Conservation (phyloP, 2,888 invertebrate genomes). For the Ennomos quercinarius region DNA sequence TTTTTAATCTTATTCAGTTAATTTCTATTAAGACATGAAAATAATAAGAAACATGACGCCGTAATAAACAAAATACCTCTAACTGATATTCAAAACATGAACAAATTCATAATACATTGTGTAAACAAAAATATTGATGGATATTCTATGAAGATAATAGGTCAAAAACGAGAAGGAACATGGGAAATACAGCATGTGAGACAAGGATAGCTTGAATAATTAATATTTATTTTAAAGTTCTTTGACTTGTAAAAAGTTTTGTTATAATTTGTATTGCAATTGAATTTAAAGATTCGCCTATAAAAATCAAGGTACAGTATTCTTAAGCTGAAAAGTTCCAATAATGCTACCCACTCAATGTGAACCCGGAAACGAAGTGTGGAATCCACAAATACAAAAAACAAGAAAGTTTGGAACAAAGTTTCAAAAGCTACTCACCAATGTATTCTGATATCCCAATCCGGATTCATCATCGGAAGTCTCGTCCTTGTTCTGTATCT, state of each 20-base stretch:
- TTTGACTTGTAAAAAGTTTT: conserved; percentile 23
- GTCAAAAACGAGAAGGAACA: conserved; percentile 11
- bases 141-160: too few species aligned
- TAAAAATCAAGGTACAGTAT: too few species aligned
- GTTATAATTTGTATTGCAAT: too few species aligned
- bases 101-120: background rate
- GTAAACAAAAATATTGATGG: conserved; percentile 9
- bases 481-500: conserved; percentile 68
- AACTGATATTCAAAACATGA: too few species aligned
- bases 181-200: conserved; percentile 3
- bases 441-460: conserved; percentile 89
- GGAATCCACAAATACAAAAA: conserved; percentile 54
- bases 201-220: conserved; percentile 21
- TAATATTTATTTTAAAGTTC: conserved; percentile 26
- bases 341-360: background rate
- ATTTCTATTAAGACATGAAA: too few species aligned
- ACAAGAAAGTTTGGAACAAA: conserved; percentile 62
- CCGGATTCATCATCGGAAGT: conserved; percentile 87
- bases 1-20: too few species aligned
- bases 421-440: conserved; percentile 80
- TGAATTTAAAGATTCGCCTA: too few species aligned
- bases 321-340: too few species aligned
- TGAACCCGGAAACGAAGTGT: conserved; percentile 36
- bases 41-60: too few species aligned
- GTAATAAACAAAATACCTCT: background rate